These are phyloP conservation scores for Labeo catla DNA, from an alignment of 2,113 vertebrate genomes.

Conservation along the genomic window DNA sequence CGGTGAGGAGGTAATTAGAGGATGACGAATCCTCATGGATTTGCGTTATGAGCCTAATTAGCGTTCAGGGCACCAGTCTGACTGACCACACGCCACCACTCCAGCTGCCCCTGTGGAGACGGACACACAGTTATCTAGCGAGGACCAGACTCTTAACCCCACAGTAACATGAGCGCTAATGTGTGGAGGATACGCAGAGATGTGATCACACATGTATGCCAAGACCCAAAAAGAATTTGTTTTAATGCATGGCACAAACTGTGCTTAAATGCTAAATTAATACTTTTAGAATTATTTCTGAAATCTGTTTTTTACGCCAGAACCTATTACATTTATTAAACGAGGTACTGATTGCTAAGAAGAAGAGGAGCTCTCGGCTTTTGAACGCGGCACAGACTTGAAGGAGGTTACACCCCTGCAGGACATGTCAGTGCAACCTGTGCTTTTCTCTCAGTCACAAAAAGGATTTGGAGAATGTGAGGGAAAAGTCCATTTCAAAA, in stretches of 20 bases:
- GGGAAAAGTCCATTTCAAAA: slow-evolving; percentile 3
- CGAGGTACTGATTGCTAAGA: background rate
- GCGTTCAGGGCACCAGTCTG: slow-evolving; percentile 30
- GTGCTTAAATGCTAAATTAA: background rate
- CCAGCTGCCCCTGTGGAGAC: background rate
- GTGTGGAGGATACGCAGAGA: background rate
- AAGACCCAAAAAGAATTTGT: background rate
- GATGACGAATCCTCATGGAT: slow-evolving; percentile 43
- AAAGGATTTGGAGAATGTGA: background rate
- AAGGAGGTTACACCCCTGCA: background rate
- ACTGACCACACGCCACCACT: slow-evolving; percentile 23
- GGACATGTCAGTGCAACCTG: background rate
- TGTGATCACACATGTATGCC: background rate
- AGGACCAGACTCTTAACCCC: background rate
- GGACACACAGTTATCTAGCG: background rate
- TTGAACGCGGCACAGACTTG: background rate
- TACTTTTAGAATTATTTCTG: background rate
- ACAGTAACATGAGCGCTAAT: background rate
- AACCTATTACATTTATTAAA: background rate
- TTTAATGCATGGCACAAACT: background rate
- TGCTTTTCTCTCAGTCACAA: background rate
- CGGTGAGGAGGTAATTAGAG: slow-evolving; percentile 51
- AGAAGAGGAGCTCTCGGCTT: background rate
- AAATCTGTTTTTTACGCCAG: too few relatives aligned
- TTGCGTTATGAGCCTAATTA: slow-evolving; percentile 58